Base-by-base conservation (phyloP, 2,113 vertebrate genomes). In the Pelmatolapia mariae region DNA sequence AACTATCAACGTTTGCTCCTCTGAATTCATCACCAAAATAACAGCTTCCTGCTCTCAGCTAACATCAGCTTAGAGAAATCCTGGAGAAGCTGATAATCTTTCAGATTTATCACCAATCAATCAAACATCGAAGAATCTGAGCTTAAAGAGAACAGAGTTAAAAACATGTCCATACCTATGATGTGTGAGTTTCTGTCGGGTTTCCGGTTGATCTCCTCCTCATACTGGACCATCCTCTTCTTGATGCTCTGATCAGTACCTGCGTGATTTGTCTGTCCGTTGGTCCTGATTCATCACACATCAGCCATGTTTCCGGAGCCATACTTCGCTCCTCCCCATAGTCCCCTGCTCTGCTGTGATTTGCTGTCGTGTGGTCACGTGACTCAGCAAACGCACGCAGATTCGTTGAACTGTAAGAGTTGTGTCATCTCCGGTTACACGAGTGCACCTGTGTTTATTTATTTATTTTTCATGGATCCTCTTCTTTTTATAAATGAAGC, bases 31-130 rank as follows among this genome's bases (percentile, higher is more conserved):
- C 33, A 22, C 33, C 33, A 38, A 22, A 38, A 4, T 22, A 1
- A 68, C 63, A 68, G 33, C 18, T 68, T 71, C 0, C n/a, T 6
- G 38, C 66, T 43, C 66, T 71, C 8, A 71, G n/a, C 36, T 71
- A 40, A 1, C 63, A 2, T 24, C 63, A 24, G 0, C 0, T 43
- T 40, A 71, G 38, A 43, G n/a, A 43, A 71, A 71, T 43, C 66
- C 38, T 0, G 5, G n/a, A 24, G 66, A 43, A 0, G 36, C 12
- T 0, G 66, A 71, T 40, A 71, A 24, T 3, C 66, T 24, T 1
- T 43, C n/a, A 71, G 38, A 24, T 24, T 71, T 9, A 43, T 71
- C 38, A 16, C 6, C 38, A 40, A 43, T 43, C 36, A 43, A 15
- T 1, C 0, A 71, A 43, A 43, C 3, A 24, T 1, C 4, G 0